Evolutionary conservation across 2,797 vertebrate genomes (phyloP).

Genomic region (Lacerta viridis): DNA sequence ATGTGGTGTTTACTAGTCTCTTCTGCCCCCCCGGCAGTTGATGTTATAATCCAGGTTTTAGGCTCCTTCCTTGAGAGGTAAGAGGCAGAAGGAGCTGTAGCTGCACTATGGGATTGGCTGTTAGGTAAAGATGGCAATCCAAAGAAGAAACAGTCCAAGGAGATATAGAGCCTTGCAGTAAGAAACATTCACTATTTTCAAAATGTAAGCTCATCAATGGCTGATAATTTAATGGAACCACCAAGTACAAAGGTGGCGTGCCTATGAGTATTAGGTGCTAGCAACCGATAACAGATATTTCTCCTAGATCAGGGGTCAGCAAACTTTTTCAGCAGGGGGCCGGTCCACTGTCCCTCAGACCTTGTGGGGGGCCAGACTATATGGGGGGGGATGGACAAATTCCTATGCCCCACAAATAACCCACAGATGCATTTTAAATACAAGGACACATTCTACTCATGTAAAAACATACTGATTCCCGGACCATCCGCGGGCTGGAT

Average conservation of each 20-base stretch:
- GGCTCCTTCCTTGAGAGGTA: not conserved
- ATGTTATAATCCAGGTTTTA: not conserved
- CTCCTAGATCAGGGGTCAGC: too few species aligned
- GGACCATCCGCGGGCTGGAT: too few species aligned
- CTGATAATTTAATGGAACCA: not conserved
- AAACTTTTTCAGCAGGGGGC: too few species aligned
- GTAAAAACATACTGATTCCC: too few species aligned
- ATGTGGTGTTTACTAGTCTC: not conserved
- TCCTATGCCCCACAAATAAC: too few species aligned
- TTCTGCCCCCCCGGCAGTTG: not conserved
- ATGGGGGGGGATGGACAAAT: too few species aligned
- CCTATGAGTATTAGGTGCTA: not conserved
- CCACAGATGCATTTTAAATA: too few species aligned
- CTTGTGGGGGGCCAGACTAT: too few species aligned
- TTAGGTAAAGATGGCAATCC: not conserved
- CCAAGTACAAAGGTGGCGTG: not conserved
- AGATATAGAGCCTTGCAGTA: not conserved
- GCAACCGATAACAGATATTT: not conserved
- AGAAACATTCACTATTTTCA: not conserved
- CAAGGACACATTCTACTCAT: not conserved
- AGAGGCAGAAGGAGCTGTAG: not conserved
- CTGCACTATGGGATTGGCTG: not conserved
- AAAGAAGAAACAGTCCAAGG: not conserved
- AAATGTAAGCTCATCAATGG: not conserved
- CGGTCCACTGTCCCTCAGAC: too few species aligned